Percentiles rank a stretch among this genome's conserved stretches.
phyloP scores from a whole-genome alignment of 2,797 vertebrate genomes.

The Tenualosa thibaudeaui region DNA sequence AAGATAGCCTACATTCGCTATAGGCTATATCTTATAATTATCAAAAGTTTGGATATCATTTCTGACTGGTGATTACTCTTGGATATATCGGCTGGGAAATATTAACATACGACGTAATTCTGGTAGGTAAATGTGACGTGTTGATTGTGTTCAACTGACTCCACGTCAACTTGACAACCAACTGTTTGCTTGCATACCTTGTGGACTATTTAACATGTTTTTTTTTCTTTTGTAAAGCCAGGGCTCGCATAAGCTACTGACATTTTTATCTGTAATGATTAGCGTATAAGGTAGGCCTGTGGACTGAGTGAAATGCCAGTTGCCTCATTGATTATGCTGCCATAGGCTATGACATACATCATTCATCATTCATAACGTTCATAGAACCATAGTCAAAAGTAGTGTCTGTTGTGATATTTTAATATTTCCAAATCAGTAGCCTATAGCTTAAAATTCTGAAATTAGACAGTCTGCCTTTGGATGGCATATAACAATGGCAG shows the following conservation, averaged over 20 bases:
- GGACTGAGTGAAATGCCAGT: background rate
- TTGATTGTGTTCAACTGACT: background rate
- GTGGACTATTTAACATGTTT: background rate
- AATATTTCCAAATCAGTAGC: too few relatives aligned
- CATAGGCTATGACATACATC: background rate
- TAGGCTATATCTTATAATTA: background rate
- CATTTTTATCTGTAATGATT: background rate
- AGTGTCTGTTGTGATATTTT: too few relatives aligned
- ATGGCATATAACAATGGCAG: background rate
- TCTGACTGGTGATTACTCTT: conserved; percentile 14
- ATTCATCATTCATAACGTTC: background rate
- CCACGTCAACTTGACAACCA: background rate
- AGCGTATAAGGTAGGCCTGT: too few relatives aligned
- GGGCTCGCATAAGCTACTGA: background rate
- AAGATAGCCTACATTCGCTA: background rate
- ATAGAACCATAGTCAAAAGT: too few relatives aligned
- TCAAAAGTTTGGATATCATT: conserved; percentile 4
- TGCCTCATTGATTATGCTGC: background rate
- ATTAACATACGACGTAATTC: conserved; percentile 44
- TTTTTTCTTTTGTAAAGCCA: too few relatives aligned
- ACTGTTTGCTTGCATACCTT: background rate
- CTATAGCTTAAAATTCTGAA: background rate
- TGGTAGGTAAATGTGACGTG: conserved; percentile 14
- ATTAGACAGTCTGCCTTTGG: background rate
- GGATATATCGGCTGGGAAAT: conserved; percentile 26